Percentiles rank a stretch among this genome's conserved stretches.
Conservation (phyloP, 2,113 vertebrate genomes). For the Bombycilla garrulus region DNA sequence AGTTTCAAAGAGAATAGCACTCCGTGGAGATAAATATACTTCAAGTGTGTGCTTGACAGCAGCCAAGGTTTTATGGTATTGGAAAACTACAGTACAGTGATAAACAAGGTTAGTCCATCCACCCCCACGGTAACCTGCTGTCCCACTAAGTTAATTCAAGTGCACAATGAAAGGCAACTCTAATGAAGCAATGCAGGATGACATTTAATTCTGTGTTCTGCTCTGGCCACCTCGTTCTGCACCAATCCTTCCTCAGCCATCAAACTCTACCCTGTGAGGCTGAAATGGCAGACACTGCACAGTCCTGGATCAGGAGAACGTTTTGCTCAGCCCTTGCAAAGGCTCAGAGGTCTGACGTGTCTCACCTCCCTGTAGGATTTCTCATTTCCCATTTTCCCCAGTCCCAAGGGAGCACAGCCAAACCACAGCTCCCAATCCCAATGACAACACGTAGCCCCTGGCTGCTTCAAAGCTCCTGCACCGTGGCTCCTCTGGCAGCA, state of each 20-base stretch:
- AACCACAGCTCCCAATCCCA: background rate
- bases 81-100: background rate
- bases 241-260: background rate
- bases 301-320: background rate
- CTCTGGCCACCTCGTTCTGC: background rate
- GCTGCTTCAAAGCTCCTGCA: background rate
- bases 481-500: background rate
- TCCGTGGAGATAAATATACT: background rate
- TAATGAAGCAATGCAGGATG: background rate
- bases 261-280: background rate
- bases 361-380: background rate
- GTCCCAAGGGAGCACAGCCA: background rate
- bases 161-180: background rate
- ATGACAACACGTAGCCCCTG: fast-evolving
- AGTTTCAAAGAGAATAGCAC: background rate
- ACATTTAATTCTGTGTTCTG: background rate
- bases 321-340: background rate
- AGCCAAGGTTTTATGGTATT: background rate
- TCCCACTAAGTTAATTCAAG: background rate
- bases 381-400: background rate
- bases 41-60: background rate
- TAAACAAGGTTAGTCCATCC: background rate
- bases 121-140: background rate
- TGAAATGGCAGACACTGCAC: background rate
- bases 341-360: background rate